phyloP scores from a whole-genome alignment of 2,888 invertebrate species.

The Drosophila algonquin region DNA sequence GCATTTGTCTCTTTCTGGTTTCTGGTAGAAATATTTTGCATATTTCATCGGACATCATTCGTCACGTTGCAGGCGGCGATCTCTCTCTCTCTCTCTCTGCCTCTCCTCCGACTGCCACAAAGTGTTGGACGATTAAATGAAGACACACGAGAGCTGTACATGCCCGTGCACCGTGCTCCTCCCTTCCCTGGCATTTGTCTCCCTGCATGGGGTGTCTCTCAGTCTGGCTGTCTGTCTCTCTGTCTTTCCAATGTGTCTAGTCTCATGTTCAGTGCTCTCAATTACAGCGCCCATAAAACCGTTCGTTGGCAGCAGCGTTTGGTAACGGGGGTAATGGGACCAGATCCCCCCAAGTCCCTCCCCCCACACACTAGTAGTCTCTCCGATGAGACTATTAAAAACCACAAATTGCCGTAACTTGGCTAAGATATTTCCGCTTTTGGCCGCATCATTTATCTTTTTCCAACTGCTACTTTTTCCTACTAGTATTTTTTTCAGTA shows the following conservation, averaged over 20 bases:
- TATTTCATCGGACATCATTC: slow-evolving; percentile 45
- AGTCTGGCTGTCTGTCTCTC: neutral
- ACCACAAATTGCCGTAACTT: slow-evolving; percentile 73
- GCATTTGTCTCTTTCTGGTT: slow-evolving; percentile 23
- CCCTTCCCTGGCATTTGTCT: slow-evolving; percentile 26
- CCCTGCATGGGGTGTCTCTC: slow-evolving; percentile 26
- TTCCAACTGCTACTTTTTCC: slow-evolving; percentile 14
- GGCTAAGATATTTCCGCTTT: slow-evolving; percentile 69
- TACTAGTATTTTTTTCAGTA: slow-evolving; percentile 10
- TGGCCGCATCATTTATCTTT: slow-evolving; percentile 55
- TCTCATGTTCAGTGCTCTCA: slow-evolving; percentile 44
- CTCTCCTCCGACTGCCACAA: slow-evolving; percentile 9
- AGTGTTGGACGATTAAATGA: slow-evolving; percentile 36
- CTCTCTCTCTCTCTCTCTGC: neutral
- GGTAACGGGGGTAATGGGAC: slow-evolving; percentile 1
- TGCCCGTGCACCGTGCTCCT: neutral
- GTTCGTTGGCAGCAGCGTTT: slow-evolving; percentile 27
- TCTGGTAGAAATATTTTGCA: slow-evolving; percentile 36
- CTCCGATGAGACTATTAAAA: slow-evolving; percentile 51
- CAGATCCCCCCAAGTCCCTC: neutral
- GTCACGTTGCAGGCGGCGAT: slow-evolving; percentile 46
- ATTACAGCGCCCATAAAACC: slow-evolving; percentile 58
- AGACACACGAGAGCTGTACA: slow-evolving; percentile 17
- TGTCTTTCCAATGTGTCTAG: slow-evolving; percentile 21
- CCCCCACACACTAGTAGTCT: neutral